Percentiles rank a stretch among this genome's conserved stretches.
phyloP scores from a whole-genome alignment of 2,888 invertebrate species.

The Dryomyza anilis region DNA sequence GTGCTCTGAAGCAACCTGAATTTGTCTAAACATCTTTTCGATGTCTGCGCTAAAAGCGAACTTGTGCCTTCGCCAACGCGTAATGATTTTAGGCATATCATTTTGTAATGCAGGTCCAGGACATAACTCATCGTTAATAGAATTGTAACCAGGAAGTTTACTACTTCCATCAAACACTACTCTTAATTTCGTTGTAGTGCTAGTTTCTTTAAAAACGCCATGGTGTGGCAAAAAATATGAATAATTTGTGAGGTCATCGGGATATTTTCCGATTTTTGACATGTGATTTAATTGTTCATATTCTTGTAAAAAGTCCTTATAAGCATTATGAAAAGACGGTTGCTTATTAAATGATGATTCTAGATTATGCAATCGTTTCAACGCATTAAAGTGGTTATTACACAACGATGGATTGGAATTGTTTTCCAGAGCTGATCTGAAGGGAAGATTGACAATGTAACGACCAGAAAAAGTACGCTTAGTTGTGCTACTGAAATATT shows the following conservation, averaged over 20 bases:
- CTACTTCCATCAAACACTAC: slow-evolving; percentile 31
- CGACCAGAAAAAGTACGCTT: too few relatives aligned
- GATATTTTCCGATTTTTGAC: slow-evolving; percentile 19
- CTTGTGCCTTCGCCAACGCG: slow-evolving; percentile 24
- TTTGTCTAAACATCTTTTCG: slow-evolving; percentile 33
- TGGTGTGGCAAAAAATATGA: slow-evolving; percentile 29
- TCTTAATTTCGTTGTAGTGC: slow-evolving; percentile 28
- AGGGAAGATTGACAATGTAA: slow-evolving; percentile 20
- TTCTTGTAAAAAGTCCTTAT: slow-evolving; percentile 25
- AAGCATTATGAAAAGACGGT: slow-evolving; percentile 9
- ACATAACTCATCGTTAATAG: slow-evolving; percentile 26
- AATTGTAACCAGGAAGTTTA: not conserved
- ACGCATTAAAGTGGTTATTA: too few relatives aligned
- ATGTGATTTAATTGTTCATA: slow-evolving; percentile 27
- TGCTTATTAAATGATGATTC: slow-evolving; percentile 13
- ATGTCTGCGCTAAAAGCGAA: slow-evolving; percentile 29
- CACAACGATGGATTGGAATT: too few relatives aligned
- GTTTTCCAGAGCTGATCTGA: slow-evolving; percentile 8
- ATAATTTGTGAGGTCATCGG: not conserved
- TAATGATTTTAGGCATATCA: slow-evolving; percentile 19
- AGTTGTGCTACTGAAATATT: too few relatives aligned
- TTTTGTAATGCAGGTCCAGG: slow-evolving; percentile 27
- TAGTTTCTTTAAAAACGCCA: slow-evolving; percentile 27
- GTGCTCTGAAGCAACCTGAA: slow-evolving; percentile 20
- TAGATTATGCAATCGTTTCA: slow-evolving; percentile 9